Base-by-base conservation (phyloP, 2,113 vertebrate species). In the Ellobius talpinus region DNA sequence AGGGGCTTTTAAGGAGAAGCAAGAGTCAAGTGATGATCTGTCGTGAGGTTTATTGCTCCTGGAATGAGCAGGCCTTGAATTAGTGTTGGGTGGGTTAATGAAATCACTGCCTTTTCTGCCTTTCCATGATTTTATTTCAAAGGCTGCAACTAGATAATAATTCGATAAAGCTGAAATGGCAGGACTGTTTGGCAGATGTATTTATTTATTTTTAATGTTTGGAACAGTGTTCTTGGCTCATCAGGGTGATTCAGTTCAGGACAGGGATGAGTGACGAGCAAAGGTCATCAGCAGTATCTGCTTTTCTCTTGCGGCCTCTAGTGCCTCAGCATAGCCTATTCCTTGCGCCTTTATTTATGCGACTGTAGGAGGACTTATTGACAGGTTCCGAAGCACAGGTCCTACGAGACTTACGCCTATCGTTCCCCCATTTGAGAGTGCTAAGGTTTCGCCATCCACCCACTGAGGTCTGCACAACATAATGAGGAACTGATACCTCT, bases 151-250 rank as follows among this genome's bases (percentile, higher is more conserved):
- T 87, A 61, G 78, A 63, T 26, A 74, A 81, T 97, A 92, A 96
- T 96, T 96, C 61, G 84, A 91, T 97, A 91, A 97, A 94, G 93
- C 82, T 94, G 87, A 94, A 81, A 94, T 93, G 96, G 55, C 77
- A 96, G 85, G 93, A 94, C 93, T 96, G 96, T 96, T 82, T 96
- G 90, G 87, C 87, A 85, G 89, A 78, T 58, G 55, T 58, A 58
- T 50, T 88, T 89, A 68, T 66, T 23, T 92, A 79, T 65, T 95
- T 76, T 77, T 50, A 7, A 47, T 55, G 82, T 23, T 65, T 87
- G 74, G 74, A 95, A 84, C 85, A 76, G 77, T 87, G 93, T 93
- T 50, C 87, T 96, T 95, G 87, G 66, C 89, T 97, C 61, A 26
- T 92, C 36, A n/a, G 33, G 72, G 61, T 66, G 33, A 47, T 65